Percentiles rank a stretch among this genome's conserved stretches.
phyloP scores from a whole-genome alignment of 2,888 invertebrate genomes.

The Lasius fuliginosus region DNA sequence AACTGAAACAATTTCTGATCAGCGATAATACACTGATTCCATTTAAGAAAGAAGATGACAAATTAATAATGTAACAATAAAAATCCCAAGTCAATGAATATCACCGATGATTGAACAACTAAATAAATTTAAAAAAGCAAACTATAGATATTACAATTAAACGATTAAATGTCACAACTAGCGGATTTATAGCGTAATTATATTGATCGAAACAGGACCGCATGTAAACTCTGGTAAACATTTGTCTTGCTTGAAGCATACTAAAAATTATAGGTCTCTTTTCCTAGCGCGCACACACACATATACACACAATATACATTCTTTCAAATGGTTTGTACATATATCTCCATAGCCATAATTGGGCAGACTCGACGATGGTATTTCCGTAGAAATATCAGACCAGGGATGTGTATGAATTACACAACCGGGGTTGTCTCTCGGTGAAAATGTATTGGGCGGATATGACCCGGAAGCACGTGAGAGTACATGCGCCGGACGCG shows the following conservation, averaged over 20 bases:
- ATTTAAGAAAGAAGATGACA: background rate
- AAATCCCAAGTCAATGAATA: background rate
- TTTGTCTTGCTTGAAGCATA: background rate
- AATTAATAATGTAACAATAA: background rate
- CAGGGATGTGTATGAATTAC: background rate
- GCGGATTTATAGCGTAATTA: background rate
- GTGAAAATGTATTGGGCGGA: slow-evolving; percentile 19
- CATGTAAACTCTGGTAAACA: background rate
- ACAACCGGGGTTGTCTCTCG: background rate
- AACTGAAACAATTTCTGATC: background rate
- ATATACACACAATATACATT: background rate
- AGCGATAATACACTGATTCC: background rate
- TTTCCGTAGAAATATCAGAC: background rate
- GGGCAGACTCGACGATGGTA: background rate
- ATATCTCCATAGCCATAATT: background rate
- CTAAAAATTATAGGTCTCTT: background rate
- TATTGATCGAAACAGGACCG: background rate
- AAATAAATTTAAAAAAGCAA: background rate
- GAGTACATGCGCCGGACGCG: background rate
- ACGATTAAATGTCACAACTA: background rate
- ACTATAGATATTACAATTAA: slow-evolving; percentile 19
- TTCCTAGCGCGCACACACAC: background rate
- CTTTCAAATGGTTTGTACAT: background rate
- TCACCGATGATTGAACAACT: background rate
- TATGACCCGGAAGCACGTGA: slow-evolving; percentile 3